Evolutionary conservation across 2,797 vertebrate genomes (phyloP).

Genomic region (Sphaeramia orbicularis): DNA sequence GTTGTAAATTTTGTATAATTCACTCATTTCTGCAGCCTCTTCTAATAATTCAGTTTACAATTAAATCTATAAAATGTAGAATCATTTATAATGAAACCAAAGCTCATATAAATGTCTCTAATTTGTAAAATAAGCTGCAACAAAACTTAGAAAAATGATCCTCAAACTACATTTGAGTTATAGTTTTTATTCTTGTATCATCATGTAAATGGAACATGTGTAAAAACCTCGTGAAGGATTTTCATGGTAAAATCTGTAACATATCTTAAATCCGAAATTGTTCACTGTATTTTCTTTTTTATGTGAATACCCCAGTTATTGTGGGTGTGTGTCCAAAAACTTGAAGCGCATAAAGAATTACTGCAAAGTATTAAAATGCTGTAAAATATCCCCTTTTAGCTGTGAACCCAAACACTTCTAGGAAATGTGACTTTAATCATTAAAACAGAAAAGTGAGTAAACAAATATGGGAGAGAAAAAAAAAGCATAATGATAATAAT

Average conservation of each 20-base stretch:
- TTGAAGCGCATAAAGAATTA: constrained; percentile 4
- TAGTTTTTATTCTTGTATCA: neutral
- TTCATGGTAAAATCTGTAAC: neutral
- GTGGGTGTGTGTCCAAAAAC: neutral
- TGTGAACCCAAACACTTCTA: constrained; percentile 1
- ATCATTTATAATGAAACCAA: neutral
- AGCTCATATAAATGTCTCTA: neutral
- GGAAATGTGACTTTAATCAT: constrained; percentile 11
- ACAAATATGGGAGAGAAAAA: constrained; percentile 27
- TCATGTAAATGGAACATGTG: neutral
- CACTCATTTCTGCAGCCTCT: neutral
- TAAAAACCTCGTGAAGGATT: neutral
- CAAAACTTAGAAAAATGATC: neutral
- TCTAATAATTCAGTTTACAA: constrained; percentile 3
- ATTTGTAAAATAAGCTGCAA: constrained; percentile 13
- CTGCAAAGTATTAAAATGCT: neutral
- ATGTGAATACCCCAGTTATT: constrained; percentile 2
- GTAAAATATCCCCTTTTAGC: neutral
- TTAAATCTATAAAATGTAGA: constrained; percentile 13
- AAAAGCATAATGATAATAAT: constrained; percentile 36
- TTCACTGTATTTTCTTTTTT: neutral
- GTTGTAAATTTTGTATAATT: too few species aligned
- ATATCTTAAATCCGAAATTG: neutral
- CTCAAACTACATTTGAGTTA: neutral
- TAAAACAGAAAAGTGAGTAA: too few species aligned